phyloP scores from a whole-genome alignment of 2,797 vertebrate species.

The Perodicticus potto region DNA sequence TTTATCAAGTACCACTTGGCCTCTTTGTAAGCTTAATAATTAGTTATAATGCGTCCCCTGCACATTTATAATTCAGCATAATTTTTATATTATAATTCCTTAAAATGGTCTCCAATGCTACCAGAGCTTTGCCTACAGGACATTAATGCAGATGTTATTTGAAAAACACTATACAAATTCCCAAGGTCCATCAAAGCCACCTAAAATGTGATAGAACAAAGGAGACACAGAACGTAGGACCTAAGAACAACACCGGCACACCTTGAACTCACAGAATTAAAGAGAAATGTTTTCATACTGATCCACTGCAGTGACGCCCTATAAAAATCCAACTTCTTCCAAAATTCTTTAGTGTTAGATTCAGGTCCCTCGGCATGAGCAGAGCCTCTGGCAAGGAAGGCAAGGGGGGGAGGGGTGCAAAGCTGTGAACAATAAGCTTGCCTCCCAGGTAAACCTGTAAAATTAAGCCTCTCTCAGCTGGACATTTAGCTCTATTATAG shows the following conservation, averaged over 20 bases:
- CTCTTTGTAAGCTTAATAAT: slow-evolving; percentile 72
- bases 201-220: slow-evolving; percentile 56
- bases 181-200: slow-evolving; percentile 9
- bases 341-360: neutral
- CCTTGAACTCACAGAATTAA: neutral
- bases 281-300: neutral
- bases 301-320: neutral
- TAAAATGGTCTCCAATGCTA: slow-evolving; percentile 61
- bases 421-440: slow-evolving; percentile 41
- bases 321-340: slow-evolving; percentile 19
- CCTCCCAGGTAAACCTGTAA: slow-evolving; percentile 69
- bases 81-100: slow-evolving; percentile 76
- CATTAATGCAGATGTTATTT: slow-evolving; percentile 53
- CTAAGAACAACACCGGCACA: neutral
- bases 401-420: slow-evolving; percentile 44
- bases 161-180: slow-evolving; percentile 44
- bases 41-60: slow-evolving; percentile 68
- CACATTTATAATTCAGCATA: slow-evolving; percentile 67
- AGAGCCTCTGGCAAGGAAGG: slow-evolving; percentile 75
- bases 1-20: slow-evolving; percentile 76
- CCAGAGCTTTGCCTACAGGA: slow-evolving; percentile 47
- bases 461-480: slow-evolving; percentile 75
- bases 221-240: neutral
- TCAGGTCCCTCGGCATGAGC: slow-evolving; percentile 61
- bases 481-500: slow-evolving; percentile 82